Percentiles rank a stretch among this genome's conserved stretches.
phyloP scores from a whole-genome alignment of 2,113 vertebrate species.

The Actenoides lindsayi region DNA sequence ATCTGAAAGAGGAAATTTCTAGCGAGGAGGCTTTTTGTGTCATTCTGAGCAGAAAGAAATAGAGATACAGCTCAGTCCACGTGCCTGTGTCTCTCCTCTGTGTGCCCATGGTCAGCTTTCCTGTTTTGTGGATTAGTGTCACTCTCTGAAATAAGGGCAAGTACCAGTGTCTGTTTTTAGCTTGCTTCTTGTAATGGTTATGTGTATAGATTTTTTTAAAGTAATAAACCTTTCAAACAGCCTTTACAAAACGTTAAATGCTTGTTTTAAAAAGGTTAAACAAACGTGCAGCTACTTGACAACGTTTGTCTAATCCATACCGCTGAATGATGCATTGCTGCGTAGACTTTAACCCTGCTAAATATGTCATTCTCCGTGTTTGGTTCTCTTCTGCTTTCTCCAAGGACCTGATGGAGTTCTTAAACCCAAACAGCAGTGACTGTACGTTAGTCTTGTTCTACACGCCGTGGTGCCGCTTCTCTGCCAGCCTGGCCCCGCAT shows the following conservation, averaged over 20 bases:
- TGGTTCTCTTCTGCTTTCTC: background rate
- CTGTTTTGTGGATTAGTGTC: background rate
- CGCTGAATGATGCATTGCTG: background rate
- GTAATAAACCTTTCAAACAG: background rate
- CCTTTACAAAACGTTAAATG: background rate
- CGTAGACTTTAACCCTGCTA: background rate
- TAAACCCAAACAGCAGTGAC: conserved; percentile 91
- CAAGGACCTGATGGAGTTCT: conserved; percentile 95
- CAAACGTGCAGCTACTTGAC: accelerated
- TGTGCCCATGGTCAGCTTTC: background rate
- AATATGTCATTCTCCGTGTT: background rate
- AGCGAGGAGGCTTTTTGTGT: accelerated
- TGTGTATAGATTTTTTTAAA: background rate
- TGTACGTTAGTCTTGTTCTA: conserved; percentile 95
- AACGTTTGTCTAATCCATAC: background rate
- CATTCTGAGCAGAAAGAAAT: background rate
- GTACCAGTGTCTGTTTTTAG: background rate
- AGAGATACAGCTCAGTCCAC: accelerated
- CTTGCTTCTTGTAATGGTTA: background rate
- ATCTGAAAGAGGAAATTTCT: accelerated
- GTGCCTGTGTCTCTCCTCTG: no score
- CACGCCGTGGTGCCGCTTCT: conserved; percentile 95
- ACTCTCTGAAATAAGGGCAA: background rate
- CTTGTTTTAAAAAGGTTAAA: background rate
- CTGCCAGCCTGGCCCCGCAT: conserved; percentile 91